Percentiles rank a stretch among this genome's conserved stretches.
Conservation (phyloP, 2,888 invertebrate species). For the Lepidonotus clava region DNA sequence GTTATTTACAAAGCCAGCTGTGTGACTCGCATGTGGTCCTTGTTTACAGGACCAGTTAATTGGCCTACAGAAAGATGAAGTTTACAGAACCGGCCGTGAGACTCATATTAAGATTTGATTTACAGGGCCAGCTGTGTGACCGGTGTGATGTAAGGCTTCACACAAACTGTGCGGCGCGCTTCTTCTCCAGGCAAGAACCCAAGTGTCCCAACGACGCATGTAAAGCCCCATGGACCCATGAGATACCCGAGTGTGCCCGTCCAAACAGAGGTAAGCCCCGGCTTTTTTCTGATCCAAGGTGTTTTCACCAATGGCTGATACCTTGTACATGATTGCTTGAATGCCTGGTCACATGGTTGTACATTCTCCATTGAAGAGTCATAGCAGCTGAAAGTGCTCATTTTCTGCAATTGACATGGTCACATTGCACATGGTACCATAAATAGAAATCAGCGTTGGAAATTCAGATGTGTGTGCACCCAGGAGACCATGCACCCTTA, state of each 20-base stretch:
- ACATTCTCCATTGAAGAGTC: no score
- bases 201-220: constrained; percentile 30
- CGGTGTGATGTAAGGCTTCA: constrained; percentile 51
- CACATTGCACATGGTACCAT: no score
- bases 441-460: no score
- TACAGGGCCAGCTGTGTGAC: constrained; percentile 50
- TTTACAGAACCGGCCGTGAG: no score
- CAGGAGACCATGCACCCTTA: no score
- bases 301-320: no score
- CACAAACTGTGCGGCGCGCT: constrained; percentile 33
- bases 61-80: not conserved
- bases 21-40: not conserved
- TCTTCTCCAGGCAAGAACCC: not conserved
- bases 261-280: not conserved
- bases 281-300: no score
- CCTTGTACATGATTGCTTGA: no score
- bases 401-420: no score
- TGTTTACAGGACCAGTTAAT: not conserved
- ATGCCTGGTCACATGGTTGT: no score
- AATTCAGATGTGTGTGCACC: no score
- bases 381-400: no score
- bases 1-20: not conserved
- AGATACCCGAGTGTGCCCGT: not conserved
- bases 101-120: not conserved
- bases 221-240: constrained; percentile 42